phyloP scores from a whole-genome alignment of 1,140 invertebrate species.

The Nasonia vitripennis region DNA sequence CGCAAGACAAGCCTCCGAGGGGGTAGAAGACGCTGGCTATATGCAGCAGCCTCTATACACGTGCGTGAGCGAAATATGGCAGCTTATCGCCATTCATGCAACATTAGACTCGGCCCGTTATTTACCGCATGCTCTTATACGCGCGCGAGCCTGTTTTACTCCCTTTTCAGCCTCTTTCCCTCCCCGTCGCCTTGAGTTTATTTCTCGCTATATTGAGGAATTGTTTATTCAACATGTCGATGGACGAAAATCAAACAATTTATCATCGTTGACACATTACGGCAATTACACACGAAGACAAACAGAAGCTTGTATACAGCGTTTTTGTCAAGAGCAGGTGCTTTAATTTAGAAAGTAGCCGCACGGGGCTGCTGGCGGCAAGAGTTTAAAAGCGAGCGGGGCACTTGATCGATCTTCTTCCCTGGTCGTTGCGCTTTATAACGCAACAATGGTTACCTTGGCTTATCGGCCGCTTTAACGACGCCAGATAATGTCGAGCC shows the following conservation, averaged over 20 bases:
- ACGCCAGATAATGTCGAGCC: conserved; percentile 36
- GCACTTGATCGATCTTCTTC: conserved; percentile 62
- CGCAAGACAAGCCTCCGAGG: background rate
- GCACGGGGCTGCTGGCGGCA: too few species aligned
- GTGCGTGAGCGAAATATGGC: conserved; percentile 56
- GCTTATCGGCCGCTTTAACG: conserved; percentile 52
- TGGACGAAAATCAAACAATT: background rate
- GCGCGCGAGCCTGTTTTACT: conserved; percentile 57
- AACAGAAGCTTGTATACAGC: too few species aligned
- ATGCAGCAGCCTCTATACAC: background rate
- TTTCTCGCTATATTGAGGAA: conserved; percentile 36
- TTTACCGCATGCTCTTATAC: conserved; percentile 61
- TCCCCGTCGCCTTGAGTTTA: background rate
- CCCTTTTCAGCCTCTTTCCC: conserved; percentile 23
- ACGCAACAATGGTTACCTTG: conserved; percentile 61
- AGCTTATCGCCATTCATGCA: conserved; percentile 74
- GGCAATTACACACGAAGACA: background rate
- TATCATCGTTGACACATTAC: too few species aligned
- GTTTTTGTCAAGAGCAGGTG: background rate
- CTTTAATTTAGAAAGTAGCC: background rate
- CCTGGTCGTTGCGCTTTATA: conserved; percentile 55
- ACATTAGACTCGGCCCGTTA: conserved; percentile 72
- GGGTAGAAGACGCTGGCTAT: background rate
- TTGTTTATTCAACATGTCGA: background rate
- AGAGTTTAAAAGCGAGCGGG: background rate